A percentile compares a stretch with the other conserved stretches of the same genome.
Evolutionary conservation across 2,888 invertebrate species (phyloP).

Genomic region (Tolmerus cingulatus): DNA sequence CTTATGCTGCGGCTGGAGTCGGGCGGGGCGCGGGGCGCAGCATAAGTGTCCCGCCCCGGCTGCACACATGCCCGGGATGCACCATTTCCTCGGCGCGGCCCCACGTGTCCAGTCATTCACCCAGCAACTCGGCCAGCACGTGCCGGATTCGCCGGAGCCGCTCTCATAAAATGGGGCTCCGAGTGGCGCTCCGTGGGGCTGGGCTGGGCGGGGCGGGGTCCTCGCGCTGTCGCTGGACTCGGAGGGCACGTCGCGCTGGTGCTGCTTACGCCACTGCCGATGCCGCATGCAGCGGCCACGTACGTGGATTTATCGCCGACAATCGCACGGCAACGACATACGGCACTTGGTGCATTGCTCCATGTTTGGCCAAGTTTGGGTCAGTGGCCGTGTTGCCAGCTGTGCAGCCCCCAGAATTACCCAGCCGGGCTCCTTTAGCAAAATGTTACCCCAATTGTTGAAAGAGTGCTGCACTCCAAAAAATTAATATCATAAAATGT

Average conservation of each 20-base stretch:
- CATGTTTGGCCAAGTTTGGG: constrained; percentile 13
- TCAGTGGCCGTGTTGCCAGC: not conserved
- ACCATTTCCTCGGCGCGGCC: constrained; percentile 48
- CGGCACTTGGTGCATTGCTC: constrained; percentile 1
- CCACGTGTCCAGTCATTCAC: constrained; percentile 51
- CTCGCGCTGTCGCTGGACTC: not conserved
- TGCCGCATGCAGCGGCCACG: not conserved
- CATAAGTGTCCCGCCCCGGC: not conserved
- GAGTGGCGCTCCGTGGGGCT: not conserved
- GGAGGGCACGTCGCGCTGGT: not conserved
- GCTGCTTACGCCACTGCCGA: not conserved
- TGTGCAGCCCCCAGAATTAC: not conserved
- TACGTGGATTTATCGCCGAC: constrained; percentile 3
- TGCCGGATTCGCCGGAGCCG: constrained; percentile 21
- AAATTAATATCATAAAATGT: not conserved
- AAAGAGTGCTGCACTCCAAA: not conserved
- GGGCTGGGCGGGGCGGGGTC: not conserved
- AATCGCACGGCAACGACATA: not conserved
- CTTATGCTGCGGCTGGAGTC: not conserved
- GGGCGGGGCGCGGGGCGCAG: not conserved
- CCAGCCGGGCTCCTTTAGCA: not conserved
- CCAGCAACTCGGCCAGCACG: constrained; percentile 37
- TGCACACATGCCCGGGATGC: not conserved
- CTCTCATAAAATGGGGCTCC: not conserved
- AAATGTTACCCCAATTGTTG: not conserved